Evolutionary conservation across 2,113 vertebrate species (phyloP).

Genomic region (Pristiophorus japonicus): DNA sequence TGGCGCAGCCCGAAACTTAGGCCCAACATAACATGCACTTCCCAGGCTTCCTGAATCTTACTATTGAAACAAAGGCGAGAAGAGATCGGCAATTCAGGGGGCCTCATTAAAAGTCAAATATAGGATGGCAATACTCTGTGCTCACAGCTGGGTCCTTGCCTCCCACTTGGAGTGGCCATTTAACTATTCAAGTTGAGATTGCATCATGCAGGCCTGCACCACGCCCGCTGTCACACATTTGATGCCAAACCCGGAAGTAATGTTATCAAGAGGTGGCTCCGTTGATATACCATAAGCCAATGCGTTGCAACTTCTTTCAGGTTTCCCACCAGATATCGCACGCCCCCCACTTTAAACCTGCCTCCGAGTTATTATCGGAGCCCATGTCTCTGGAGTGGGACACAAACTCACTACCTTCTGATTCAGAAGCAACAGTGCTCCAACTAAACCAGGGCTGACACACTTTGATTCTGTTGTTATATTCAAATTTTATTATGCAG

Average conservation of each 20-base stretch:
- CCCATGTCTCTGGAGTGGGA: neutral
- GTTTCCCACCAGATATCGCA: neutral
- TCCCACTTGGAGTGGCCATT: too few relatives aligned
- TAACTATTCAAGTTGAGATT: too few relatives aligned
- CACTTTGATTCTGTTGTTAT: neutral
- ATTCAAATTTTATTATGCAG: neutral
- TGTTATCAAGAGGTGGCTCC: neutral
- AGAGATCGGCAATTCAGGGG: too few relatives aligned
- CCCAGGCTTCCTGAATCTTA: too few relatives aligned
- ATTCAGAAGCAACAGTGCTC: neutral
- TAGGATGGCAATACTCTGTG: too few relatives aligned
- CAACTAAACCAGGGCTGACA: neutral
- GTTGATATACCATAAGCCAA: neutral
- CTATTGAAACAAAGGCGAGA: too few relatives aligned
- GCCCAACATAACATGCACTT: too few relatives aligned
- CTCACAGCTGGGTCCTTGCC: too few relatives aligned
- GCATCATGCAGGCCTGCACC: too few relatives aligned
- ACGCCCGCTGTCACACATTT: too few relatives aligned
- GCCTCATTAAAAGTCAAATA: too few relatives aligned
- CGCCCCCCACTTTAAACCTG: neutral
- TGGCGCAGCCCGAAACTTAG: too few relatives aligned
- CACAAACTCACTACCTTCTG: neutral
- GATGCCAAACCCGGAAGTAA: neutral
- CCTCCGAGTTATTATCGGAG: neutral
- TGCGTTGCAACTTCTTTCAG: neutral